Evolutionary conservation across 1,140 invertebrate species (phyloP).

Genomic region (Holcopasites calliopsidis): DNA sequence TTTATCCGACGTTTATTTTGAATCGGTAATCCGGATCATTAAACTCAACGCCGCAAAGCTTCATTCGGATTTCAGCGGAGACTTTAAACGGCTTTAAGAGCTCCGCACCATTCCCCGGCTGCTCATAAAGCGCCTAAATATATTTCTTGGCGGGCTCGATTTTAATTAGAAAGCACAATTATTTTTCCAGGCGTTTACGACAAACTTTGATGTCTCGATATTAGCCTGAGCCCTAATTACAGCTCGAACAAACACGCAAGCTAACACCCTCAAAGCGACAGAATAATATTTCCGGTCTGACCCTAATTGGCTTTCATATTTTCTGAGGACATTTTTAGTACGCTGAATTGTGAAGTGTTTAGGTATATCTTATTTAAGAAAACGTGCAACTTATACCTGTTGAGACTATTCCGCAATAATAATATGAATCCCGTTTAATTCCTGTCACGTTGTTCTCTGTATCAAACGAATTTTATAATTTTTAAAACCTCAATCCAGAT

Average conservation of each 20-base stretch:
- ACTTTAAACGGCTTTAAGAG: conserved; percentile 12
- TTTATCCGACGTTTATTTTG: conserved; percentile 7
- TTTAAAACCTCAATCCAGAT: too few relatives aligned
- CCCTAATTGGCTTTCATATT: background rate
- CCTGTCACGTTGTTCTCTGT: too few relatives aligned
- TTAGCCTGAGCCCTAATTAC: background rate
- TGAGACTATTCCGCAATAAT: too few relatives aligned
- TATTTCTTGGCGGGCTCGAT: background rate
- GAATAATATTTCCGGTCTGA: background rate
- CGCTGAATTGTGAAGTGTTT: too few relatives aligned
- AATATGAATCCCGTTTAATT: too few relatives aligned
- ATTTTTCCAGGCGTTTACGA: background rate
- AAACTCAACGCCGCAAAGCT: conserved; percentile 1
- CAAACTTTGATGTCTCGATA: background rate
- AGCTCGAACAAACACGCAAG: background rate
- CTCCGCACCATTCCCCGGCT: background rate
- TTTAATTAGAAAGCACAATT: conserved; percentile 7
- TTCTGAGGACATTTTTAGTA: too few relatives aligned
- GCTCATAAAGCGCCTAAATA: conserved; percentile 2
- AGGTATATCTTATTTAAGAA: background rate
- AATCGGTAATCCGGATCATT: conserved; percentile 3
- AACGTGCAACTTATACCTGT: too few relatives aligned
- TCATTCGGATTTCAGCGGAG: background rate
- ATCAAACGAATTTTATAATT: too few relatives aligned
- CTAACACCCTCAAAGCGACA: background rate